Percentiles rank a stretch among this genome's conserved stretches.
phyloP scores from a whole-genome alignment of 1,140 invertebrate genomes.

The Polypedilum vanderplanki region DNA sequence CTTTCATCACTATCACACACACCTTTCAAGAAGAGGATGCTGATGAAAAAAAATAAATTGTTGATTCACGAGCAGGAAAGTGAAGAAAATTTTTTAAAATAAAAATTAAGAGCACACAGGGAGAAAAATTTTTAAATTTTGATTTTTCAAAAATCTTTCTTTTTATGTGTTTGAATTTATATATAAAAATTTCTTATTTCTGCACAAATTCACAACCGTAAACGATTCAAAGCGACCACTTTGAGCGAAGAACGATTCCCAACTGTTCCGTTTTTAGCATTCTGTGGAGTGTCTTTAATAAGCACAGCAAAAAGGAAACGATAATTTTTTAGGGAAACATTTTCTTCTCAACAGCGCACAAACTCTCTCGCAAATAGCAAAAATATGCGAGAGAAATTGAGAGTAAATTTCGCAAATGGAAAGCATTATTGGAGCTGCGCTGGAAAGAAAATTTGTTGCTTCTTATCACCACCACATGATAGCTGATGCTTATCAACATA shows the following conservation, averaged over 20 bases:
- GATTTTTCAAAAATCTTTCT: background rate
- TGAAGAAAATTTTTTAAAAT: background rate
- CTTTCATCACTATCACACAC: background rate
- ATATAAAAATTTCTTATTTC: background rate
- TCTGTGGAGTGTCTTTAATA: background rate
- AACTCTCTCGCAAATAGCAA: background rate
- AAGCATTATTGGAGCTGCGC: background rate
- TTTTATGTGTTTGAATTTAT: background rate
- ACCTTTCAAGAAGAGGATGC: background rate
- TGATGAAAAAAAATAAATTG: slow-evolving; percentile 22
- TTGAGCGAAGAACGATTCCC: slow-evolving; percentile 13
- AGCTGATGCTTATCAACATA: slow-evolving; percentile 17
- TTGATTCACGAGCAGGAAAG: slow-evolving; percentile 9
- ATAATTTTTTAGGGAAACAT: background rate
- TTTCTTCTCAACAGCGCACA: background rate
- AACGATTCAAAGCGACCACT: slow-evolving; percentile 14
- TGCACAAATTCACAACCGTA: slow-evolving; percentile 9
- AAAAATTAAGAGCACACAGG: no score
- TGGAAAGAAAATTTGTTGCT: slow-evolving; percentile 8
- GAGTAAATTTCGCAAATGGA: background rate
- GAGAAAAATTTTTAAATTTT: background rate
- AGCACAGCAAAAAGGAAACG: background rate
- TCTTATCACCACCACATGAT: slow-evolving; percentile 17
- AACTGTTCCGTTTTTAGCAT: slow-evolving; percentile 27
- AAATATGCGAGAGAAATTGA: background rate